Base-by-base conservation (phyloP, 2,113 vertebrate genomes). In the Gambusia holbrooki region DNA sequence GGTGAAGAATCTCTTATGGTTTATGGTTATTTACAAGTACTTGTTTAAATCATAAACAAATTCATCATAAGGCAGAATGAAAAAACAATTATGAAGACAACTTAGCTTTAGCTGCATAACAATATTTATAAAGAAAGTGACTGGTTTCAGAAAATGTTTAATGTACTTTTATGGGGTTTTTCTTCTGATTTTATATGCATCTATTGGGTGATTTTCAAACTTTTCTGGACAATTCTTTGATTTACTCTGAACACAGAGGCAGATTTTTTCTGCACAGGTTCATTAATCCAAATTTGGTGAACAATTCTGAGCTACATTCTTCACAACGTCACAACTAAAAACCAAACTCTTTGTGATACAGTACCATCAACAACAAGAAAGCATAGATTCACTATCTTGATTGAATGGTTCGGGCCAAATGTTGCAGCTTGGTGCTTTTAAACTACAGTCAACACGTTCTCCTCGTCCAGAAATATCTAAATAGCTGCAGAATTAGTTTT, bases 291-390 rank as follows among this genome's bases (percentile, higher is more conserved):
- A 67, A 61, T 66, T 76, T 71, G 63, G 58, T 62, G 71, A 48
- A 48, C 45, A 19, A 19, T 15, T 48, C 45, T 48, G 45, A 17
- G 14, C 14, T 48, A 27, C 82, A 83, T 83, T 82, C 82, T 73
- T 91, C 86, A 89, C 80, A 42, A 89, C 80, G 30, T 78, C 76
- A 85, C 80, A 84, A 87, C 86, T 85, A 78, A 88, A 80, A 85
- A 91, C 85, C 51, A 69, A 37, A 79, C 15, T 48, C 40, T 15
- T 15, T 1, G 40, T 42, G 3, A 42, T 37, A 37, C 35, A 37
- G 10, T 37, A 37, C 10, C 11, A 37, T 12, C 10, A 42, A 40
- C 10, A 40, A 42, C 13, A 42, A 42, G 40, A 42, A 42, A 42
- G 1, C 13, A 42, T 4, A 3, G 40, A 42, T 42, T 3, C 69